Percentiles rank a stretch among this genome's conserved stretches.
phyloP scores from a whole-genome alignment of 2,888 invertebrate species.

The Leptinotarsa peninsularis region DNA sequence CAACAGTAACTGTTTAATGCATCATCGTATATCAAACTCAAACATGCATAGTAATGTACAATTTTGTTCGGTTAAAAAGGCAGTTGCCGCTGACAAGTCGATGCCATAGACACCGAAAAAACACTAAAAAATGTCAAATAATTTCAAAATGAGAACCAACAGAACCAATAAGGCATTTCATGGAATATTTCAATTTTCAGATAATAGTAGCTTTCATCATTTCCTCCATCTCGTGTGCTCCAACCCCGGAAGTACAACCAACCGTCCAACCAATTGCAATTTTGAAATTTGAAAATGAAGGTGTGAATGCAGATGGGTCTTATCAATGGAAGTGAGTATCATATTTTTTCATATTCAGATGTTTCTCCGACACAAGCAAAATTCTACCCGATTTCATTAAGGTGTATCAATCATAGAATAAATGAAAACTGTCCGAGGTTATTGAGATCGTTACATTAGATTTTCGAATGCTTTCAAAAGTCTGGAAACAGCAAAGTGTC shows the following conservation, averaged over 20 bases:
- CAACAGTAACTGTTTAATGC: too few relatives aligned
- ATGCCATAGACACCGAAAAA: too few relatives aligned
- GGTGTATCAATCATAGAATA: background rate
- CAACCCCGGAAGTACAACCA: conserved; percentile 3
- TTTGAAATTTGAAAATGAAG: conserved; percentile 2
- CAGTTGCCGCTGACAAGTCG: too few relatives aligned
- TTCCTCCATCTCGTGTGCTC: background rate
- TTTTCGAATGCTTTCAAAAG: background rate
- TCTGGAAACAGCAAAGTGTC: too few relatives aligned
- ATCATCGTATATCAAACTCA: too few relatives aligned
- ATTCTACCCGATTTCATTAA: too few relatives aligned
- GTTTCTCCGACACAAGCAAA: too few relatives aligned
- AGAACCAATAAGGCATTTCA: background rate
- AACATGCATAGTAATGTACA: too few relatives aligned
- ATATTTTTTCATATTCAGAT: background rate
- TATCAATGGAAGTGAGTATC: conserved; percentile 58
- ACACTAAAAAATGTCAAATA: too few relatives aligned
- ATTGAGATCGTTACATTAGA: background rate
- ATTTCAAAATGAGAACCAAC: too few relatives aligned
- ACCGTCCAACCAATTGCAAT: conserved; percentile 1
- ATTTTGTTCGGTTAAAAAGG: too few relatives aligned
- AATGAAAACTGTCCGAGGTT: background rate
- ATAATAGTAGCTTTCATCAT: background rate
- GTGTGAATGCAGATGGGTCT: conserved; percentile 72
- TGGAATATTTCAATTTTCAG: background rate